Percentiles rank a stretch among this genome's conserved stretches.
Evolutionary conservation across 2,113 vertebrate genomes (phyloP).

Genomic region (Pseudorectes ferrugineus): DNA sequence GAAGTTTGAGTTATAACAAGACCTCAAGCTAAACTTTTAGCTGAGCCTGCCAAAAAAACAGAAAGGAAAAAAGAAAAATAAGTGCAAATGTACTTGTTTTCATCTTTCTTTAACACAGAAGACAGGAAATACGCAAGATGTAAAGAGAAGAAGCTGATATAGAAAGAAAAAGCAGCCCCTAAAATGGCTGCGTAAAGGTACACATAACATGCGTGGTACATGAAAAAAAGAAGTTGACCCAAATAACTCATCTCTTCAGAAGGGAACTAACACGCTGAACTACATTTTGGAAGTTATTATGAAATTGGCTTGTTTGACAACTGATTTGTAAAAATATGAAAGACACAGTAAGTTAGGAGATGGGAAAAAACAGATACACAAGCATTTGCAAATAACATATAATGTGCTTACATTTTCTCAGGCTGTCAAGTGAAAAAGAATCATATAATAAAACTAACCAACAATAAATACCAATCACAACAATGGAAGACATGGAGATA

Average conservation of each 20-base stretch:
- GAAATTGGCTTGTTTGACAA: background rate
- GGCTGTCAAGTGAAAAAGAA: background rate
- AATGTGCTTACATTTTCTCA: background rate
- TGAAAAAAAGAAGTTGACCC: background rate
- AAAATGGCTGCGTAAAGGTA: background rate
- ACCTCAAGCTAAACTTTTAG: background rate
- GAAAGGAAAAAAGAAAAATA: background rate
- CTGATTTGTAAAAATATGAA: background rate
- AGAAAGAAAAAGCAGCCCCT: background rate
- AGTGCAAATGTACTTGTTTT: background rate
- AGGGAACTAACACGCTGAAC: background rate
- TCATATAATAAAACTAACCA: background rate
- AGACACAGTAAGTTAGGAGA: background rate
- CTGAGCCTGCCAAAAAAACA: background rate
- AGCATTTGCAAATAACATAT: background rate
- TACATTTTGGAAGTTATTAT: background rate
- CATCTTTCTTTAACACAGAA: background rate
- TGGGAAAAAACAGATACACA: background rate
- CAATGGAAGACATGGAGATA: background rate
- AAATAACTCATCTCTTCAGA: background rate
- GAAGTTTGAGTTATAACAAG: background rate
- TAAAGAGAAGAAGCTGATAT: background rate
- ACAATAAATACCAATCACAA: background rate
- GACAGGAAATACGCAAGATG: slow-evolving; percentile 24
- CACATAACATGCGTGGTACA: background rate